Evolutionary conservation across 2,113 vertebrate genomes (phyloP).

Genomic region (Trichechus manatus): DNA sequence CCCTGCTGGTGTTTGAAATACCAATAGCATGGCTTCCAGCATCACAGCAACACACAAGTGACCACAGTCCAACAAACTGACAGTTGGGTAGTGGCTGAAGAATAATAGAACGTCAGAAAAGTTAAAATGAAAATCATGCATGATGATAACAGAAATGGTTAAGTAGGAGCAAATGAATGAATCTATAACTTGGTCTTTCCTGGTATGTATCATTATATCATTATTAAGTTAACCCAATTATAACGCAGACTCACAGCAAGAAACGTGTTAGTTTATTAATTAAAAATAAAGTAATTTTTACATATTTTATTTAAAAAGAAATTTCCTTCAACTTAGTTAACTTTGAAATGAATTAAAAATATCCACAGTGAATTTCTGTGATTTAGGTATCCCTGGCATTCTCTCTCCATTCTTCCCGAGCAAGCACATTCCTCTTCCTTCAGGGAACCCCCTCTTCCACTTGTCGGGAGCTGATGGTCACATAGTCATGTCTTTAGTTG

Average conservation of each 20-base stretch:
- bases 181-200: background rate
- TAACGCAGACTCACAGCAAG: background rate
- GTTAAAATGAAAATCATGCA: background rate
- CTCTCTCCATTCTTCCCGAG: background rate
- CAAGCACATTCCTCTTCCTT: background rate
- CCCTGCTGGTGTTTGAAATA: background rate
- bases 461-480: rapidly evolving
- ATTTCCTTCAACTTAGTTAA: background rate
- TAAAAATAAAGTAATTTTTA: background rate
- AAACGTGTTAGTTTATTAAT: background rate
- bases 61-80: background rate
- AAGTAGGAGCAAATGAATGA: background rate
- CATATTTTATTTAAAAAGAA: slow-evolving; percentile 47
- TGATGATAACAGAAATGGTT: background rate
- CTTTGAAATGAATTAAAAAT: background rate
- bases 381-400: background rate
- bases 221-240: background rate
- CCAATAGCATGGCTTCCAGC: background rate
- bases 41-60: background rate
- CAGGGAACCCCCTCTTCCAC: rapidly evolving
- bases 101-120: background rate
- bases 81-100: background rate
- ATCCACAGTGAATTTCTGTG: background rate
- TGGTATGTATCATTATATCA: background rate
- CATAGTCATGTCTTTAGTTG: background rate